Percentiles rank a stretch among this genome's conserved stretches.
These are phyloP conservation scores for Syngnathus rostellatus DNA, from an alignment of 2,797 vertebrate species.

Conservation along the genomic window DNA sequence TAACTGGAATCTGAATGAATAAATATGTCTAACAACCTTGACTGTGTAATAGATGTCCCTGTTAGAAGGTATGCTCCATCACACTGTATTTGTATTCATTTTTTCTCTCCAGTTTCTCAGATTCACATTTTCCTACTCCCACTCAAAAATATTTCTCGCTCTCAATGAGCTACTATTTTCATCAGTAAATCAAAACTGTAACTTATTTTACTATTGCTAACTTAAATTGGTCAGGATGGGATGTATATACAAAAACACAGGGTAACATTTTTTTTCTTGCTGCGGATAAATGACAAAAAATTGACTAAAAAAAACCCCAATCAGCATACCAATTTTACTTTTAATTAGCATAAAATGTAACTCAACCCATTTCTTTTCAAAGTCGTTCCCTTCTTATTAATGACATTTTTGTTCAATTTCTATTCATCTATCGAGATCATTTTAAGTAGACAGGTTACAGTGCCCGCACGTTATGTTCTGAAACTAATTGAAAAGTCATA, in stretches of 20 bases:
- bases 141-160: background rate
- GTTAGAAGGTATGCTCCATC: no score
- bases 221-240: background rate
- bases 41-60: no score
- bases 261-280: no score
- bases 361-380: no score
- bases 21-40: no score
- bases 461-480: background rate
- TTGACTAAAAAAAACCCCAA: no score
- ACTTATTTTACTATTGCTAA: background rate
- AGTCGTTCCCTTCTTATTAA: background rate
- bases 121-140: background rate
- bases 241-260: background rate
- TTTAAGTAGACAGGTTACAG: background rate
- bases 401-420: background rate
- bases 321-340: no score
- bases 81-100: no score
- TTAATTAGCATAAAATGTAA: no score
- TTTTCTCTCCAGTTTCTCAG: no score
- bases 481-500: background rate
- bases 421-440: background rate
- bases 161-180: background rate
- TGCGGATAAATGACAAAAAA: no score
- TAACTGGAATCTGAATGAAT: no score
- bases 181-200: background rate